Conservation (phyloP, 2,797 vertebrate genomes). For the Poecilia velifera region DNA sequence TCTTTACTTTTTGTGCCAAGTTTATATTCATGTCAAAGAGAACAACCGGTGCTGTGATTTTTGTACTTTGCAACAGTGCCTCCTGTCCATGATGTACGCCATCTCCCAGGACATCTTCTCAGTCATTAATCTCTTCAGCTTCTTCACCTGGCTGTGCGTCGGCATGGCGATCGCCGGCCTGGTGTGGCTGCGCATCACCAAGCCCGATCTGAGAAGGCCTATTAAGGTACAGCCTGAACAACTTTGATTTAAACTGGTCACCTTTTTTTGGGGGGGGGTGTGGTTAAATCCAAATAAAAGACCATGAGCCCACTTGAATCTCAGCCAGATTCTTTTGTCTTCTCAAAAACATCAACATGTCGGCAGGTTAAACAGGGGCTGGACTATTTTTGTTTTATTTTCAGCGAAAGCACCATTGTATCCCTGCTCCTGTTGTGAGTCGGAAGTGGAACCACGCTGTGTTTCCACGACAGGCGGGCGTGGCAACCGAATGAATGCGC, state of each 20-base stretch:
- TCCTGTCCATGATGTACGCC: slow-evolving; percentile 82
- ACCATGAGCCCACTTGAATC: not conserved
- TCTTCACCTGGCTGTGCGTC: slow-evolving; percentile 84
- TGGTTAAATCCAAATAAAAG: not conserved
- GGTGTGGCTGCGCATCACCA: slow-evolving; percentile 78
- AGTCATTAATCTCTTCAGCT: slow-evolving; percentile 84
- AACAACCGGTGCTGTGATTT: slow-evolving; percentile 1
- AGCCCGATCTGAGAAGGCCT: slow-evolving; percentile 75
- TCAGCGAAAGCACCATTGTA: slow-evolving; percentile 55
- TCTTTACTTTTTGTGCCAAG: not conserved
- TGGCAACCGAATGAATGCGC: slow-evolving; percentile 30
- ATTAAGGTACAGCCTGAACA: slow-evolving; percentile 73
- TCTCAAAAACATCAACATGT: slow-evolving; percentile 37
- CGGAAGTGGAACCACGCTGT: slow-evolving; percentile 49
- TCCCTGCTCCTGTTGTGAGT: slow-evolving; percentile 40
- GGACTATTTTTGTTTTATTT: slow-evolving; percentile 12
- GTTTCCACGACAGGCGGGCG: slow-evolving; percentile 41
- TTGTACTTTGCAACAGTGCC: slow-evolving; percentile 64
- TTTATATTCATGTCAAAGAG: not conserved
- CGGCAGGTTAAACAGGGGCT: slow-evolving; percentile 32
- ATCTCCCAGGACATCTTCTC: slow-evolving; percentile 83
- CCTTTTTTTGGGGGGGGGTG: not conserved
- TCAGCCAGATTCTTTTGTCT: slow-evolving; percentile 28
- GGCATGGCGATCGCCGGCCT: slow-evolving; percentile 81
- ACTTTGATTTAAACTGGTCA: not conserved